phyloP scores from a whole-genome alignment of 1,140 invertebrate species.

The Contarinia nasturtii region DNA sequence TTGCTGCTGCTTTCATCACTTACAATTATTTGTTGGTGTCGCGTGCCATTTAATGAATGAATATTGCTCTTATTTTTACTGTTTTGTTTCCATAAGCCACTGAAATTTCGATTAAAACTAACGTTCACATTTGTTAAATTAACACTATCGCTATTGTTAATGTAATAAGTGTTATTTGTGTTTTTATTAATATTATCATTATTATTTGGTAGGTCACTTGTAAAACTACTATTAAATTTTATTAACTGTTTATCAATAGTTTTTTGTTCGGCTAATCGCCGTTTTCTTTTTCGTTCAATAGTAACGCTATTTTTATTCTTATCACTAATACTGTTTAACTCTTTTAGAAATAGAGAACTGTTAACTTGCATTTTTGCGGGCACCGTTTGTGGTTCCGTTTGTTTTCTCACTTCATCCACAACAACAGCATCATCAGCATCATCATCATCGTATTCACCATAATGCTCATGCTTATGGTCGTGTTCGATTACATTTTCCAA shows the following conservation, averaged over 20 bases:
- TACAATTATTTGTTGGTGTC: not conserved
- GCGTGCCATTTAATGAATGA: not conserved
- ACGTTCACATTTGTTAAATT: not conserved
- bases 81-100: slow-evolving; percentile 2
- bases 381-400: not conserved
- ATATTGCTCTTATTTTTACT: slow-evolving; percentile 5
- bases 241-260: not conserved
- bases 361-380: not conserved
- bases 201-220: slow-evolving; percentile 1
- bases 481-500: too few species aligned
- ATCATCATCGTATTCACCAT: too few species aligned
- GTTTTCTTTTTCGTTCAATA: not conserved
- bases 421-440: not conserved
- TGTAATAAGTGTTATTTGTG: too few species aligned
- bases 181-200: slow-evolving; percentile 1
- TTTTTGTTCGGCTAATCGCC: not conserved
- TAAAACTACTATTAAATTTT: not conserved
- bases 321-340: slow-evolving; percentile 1
- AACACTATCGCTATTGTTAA: not conserved
- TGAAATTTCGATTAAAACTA: slow-evolving; percentile 5
- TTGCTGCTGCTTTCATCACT: not conserved
- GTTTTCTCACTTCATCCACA: not conserved
- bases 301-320: not conserved
- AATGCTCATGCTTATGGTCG: too few species aligned
- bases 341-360: not conserved